phyloP scores from a whole-genome alignment of 2,113 vertebrate genomes.

The Syngnathus scovelli region DNA sequence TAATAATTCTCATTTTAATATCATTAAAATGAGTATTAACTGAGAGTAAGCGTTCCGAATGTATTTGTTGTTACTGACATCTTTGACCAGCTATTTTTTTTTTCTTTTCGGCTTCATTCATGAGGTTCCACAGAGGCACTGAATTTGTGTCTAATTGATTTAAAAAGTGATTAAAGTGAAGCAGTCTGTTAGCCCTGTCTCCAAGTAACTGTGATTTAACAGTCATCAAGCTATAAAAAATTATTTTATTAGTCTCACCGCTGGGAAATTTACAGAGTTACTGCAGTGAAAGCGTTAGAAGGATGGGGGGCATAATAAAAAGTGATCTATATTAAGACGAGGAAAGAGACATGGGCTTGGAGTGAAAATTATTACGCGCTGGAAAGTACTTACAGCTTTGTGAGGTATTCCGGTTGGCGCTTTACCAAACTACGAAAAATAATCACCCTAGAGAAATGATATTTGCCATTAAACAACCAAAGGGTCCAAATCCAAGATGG shows the following conservation, averaged over 20 bases:
- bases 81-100: neutral
- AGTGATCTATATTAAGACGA: neutral
- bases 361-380: neutral
- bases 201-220: conserved; percentile 12
- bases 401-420: neutral
- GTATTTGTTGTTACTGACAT: neutral
- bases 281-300: conserved; percentile 7
- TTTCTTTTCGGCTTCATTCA: too few relatives aligned
- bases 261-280: conserved; percentile 8
- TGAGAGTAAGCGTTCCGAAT: neutral
- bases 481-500: neutral
- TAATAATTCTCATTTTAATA: neutral
- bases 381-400: neutral
- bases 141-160: conserved; percentile 7
- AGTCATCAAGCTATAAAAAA: conserved; percentile 12
- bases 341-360: neutral
- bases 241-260: conserved; percentile 7
- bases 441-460: neutral
- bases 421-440: neutral
- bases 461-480: neutral
- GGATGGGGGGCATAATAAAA: conserved; percentile 1
- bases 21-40: conserved; percentile 6
- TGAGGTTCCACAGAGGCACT: neutral
- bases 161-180: neutral
- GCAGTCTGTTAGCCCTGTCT: conserved; percentile 6